These are phyloP conservation scores for Oncorhynchus clarkii DNA, from an alignment of 2,113 vertebrate species.

Conservation along the genomic window DNA sequence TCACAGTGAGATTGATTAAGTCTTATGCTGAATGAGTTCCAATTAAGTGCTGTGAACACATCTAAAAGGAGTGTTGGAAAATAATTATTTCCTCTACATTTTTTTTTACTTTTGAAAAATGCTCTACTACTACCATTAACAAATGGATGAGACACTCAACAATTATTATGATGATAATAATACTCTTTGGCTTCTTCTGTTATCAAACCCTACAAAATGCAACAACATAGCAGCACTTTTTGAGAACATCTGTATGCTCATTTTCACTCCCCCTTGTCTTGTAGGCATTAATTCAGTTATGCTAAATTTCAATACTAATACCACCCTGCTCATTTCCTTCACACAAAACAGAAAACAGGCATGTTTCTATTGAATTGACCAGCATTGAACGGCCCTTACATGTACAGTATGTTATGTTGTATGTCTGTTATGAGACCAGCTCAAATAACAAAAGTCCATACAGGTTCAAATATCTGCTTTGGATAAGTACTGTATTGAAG, in stretches of 20 bases:
- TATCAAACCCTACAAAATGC: slow-evolving; percentile 58
- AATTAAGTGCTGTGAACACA: no score
- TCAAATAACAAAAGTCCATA: slow-evolving; percentile 51
- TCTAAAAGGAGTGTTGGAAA: no score
- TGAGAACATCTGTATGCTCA: slow-evolving; percentile 72
- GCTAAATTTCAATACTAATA: slow-evolving; percentile 49
- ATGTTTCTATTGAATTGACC: slow-evolving; percentile 58
- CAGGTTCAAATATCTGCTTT: slow-evolving; percentile 50
- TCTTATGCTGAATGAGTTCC: slow-evolving; percentile 31
- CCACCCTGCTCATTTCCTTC: slow-evolving; percentile 46
- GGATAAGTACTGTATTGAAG: slow-evolving; percentile 18
- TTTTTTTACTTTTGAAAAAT: not conserved
- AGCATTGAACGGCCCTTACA: slow-evolving; percentile 17
- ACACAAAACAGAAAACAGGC: slow-evolving; percentile 41
- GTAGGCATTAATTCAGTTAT: slow-evolving; percentile 46
- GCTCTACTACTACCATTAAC: slow-evolving; percentile 14
- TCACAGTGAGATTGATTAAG: no score
- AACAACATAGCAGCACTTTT: slow-evolving; percentile 76
- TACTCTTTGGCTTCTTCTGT: slow-evolving; percentile 74
- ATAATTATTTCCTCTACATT: no score
- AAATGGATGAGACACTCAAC: slow-evolving; percentile 1
- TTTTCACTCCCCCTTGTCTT: slow-evolving; percentile 23
- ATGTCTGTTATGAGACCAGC: slow-evolving; percentile 61
- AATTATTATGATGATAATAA: slow-evolving; percentile 36
- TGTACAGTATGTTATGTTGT: not conserved